Conservation (phyloP, 2,113 vertebrate species). For the Gnathochromis pfefferi region DNA sequence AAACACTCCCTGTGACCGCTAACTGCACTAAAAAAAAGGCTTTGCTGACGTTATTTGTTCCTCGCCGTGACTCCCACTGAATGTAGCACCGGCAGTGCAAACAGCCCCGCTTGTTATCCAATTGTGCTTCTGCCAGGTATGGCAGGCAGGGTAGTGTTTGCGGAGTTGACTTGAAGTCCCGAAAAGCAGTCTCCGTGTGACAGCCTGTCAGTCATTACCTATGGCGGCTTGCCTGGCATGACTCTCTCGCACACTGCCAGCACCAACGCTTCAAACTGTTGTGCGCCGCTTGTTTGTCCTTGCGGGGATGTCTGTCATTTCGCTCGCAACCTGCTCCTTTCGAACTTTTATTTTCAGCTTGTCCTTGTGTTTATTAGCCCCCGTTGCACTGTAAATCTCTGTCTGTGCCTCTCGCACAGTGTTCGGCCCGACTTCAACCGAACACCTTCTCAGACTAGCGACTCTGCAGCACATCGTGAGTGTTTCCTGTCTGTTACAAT, state of each 20-base stretch:
- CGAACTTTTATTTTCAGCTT: slow-evolving; percentile 13
- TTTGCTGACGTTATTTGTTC: slow-evolving; percentile 20
- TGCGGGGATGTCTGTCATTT: slow-evolving; percentile 4
- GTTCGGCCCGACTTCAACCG: not conserved
- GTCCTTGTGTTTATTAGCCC: slow-evolving; percentile 9
- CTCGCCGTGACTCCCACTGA: slow-evolving; percentile 10
- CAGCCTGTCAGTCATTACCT: slow-evolving; percentile 50
- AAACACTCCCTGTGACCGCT: slow-evolving; percentile 28
- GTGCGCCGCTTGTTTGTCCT: slow-evolving; percentile 6
- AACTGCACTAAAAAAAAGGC: not conserved
- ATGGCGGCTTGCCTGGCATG: not conserved
- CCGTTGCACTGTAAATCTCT: not conserved
- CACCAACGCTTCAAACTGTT: not conserved
- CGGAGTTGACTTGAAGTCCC: slow-evolving; percentile 35
- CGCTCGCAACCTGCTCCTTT: not conserved
- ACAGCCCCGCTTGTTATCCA: slow-evolving; percentile 43
- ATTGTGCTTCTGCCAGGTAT: slow-evolving; percentile 48
- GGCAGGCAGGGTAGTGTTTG: slow-evolving; percentile 15
- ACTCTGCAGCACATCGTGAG: not conserved
- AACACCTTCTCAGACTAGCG: not conserved
- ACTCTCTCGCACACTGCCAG: slow-evolving; percentile 18
- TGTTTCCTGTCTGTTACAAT: slow-evolving; percentile 5
- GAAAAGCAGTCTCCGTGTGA: slow-evolving; percentile 5
- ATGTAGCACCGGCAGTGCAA: slow-evolving; percentile 17
- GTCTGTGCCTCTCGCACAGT: not conserved